Evolutionary conservation across 2,888 invertebrate genomes (phyloP).

Genomic region (Gymnocheta viridis): DNA sequence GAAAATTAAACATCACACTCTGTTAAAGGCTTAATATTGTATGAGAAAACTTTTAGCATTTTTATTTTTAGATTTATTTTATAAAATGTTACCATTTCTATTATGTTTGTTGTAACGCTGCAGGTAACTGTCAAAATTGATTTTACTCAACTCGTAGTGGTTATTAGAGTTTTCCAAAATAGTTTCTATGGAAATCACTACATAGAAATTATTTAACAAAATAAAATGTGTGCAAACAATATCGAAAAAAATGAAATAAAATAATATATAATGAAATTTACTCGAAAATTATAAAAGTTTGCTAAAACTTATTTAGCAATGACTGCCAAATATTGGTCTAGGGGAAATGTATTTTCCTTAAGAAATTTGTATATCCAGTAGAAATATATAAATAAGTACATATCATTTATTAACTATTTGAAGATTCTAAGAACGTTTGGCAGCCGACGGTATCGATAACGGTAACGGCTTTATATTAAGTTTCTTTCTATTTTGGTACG

Average conservation of each 20-base stretch:
- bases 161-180: slow-evolving; percentile 62
- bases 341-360: not conserved
- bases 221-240: slow-evolving; percentile 29
- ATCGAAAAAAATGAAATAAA: slow-evolving; percentile 1
- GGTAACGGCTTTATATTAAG: no score
- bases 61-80: slow-evolving; percentile 23
- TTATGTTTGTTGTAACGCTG: slow-evolving; percentile 72
- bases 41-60: slow-evolving; percentile 50
- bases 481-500: no score
- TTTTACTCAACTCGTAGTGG: slow-evolving; percentile 77
- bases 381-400: no score
- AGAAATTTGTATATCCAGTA: not conserved
- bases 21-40: slow-evolving; percentile 57
- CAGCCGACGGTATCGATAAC: no score
- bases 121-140: slow-evolving; percentile 81
- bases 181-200: slow-evolving; percentile 60
- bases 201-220: slow-evolving; percentile 47
- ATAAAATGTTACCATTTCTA: slow-evolving; percentile 33
- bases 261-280: slow-evolving; percentile 21
- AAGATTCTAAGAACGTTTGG: no score
- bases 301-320: not conserved
- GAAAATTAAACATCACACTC: slow-evolving; percentile 61
- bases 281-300: slow-evolving; percentile 61
- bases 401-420: no score
- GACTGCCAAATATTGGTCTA: slow-evolving; percentile 2